These are phyloP conservation scores for Zaprionus ornatus DNA, from an alignment of 1,140 invertebrate genomes.

Conservation along the genomic window DNA sequence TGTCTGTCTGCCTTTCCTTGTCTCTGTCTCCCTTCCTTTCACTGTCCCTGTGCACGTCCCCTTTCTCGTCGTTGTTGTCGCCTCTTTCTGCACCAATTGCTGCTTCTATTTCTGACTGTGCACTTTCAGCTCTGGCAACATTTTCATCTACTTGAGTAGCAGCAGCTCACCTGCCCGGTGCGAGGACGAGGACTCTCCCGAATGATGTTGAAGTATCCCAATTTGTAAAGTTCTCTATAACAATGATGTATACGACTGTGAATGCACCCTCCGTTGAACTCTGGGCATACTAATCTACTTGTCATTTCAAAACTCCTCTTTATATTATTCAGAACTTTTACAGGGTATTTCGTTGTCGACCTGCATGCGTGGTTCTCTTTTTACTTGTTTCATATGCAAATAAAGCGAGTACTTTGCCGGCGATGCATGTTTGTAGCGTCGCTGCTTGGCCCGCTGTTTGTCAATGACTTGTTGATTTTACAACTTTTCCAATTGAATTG, in stretches of 20 bases:
- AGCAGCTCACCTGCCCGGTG: slow-evolving; percentile 32
- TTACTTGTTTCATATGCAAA: slow-evolving; percentile 62
- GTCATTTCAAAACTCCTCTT: too few relatives aligned
- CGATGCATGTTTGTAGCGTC: slow-evolving; percentile 51
- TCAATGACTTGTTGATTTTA: slow-evolving; percentile 81
- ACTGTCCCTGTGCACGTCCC: background rate
- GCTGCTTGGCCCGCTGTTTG: slow-evolving; percentile 60
- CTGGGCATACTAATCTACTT: too few relatives aligned
- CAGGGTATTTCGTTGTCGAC: background rate
- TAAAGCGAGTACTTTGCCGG: slow-evolving; percentile 69
- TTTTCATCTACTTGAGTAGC: slow-evolving; percentile 63
- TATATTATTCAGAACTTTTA: background rate
- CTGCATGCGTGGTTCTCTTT: background rate
- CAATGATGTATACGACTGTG: background rate
- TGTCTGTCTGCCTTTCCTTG: background rate
- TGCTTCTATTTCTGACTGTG: slow-evolving; percentile 37
- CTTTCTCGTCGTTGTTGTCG: background rate
- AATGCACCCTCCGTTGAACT: too few relatives aligned
- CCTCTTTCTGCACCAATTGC: slow-evolving; percentile 3
- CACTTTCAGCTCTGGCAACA: slow-evolving; percentile 54
- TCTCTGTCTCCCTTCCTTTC: background rate
- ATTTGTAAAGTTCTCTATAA: background rate
- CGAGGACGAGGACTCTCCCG: background rate
- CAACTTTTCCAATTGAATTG: slow-evolving; percentile 75
- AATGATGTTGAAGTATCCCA: background rate